These are phyloP conservation scores for Monomorium pharaonis DNA, from an alignment of 1,140 invertebrate species.

Conservation along the genomic window DNA sequence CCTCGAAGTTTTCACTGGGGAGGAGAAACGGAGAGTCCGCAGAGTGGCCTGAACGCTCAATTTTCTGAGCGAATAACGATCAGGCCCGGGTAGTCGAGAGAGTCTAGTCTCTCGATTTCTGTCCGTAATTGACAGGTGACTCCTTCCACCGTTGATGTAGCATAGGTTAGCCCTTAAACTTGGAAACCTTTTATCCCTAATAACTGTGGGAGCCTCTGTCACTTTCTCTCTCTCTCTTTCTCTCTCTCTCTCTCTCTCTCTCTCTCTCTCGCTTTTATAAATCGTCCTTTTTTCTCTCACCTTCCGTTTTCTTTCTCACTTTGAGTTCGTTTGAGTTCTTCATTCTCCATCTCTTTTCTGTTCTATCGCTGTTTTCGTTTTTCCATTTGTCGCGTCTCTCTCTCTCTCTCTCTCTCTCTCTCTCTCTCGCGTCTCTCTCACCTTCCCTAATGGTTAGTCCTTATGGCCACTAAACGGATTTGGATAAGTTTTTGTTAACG, in stretches of 20 bases:
- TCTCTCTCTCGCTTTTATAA: no score
- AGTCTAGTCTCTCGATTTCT: slow-evolving; percentile 31
- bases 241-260: slow-evolving; percentile 14
- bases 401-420: slow-evolving; percentile 3
- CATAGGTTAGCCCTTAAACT: slow-evolving; percentile 35
- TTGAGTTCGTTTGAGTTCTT: slow-evolving; percentile 46
- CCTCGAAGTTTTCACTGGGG: slow-evolving; percentile 49
- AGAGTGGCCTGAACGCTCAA: slow-evolving; percentile 49
- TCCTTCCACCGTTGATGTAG: slow-evolving; percentile 58
- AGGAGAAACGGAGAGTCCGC: not conserved
- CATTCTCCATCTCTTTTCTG: not conserved
- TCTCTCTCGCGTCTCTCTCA: not conserved
- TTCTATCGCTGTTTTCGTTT: not conserved
- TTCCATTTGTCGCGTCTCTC: not conserved
- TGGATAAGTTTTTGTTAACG: slow-evolving; percentile 72
- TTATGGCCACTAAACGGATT: slow-evolving; percentile 73
- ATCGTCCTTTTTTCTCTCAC: not conserved
- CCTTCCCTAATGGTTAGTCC: slow-evolving; percentile 6
- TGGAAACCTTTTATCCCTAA: slow-evolving; percentile 58
- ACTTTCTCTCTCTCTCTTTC: slow-evolving; percentile 13
- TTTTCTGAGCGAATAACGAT: slow-evolving; percentile 69
- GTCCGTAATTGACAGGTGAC: slow-evolving; percentile 78
- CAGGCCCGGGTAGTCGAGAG: slow-evolving; percentile 38
- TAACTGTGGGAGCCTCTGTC: slow-evolving; percentile 64
- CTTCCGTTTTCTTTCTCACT: slow-evolving; percentile 29